Conservation (phyloP, 1,140 invertebrate species). For the Thalassaphorura encarpata region DNA sequence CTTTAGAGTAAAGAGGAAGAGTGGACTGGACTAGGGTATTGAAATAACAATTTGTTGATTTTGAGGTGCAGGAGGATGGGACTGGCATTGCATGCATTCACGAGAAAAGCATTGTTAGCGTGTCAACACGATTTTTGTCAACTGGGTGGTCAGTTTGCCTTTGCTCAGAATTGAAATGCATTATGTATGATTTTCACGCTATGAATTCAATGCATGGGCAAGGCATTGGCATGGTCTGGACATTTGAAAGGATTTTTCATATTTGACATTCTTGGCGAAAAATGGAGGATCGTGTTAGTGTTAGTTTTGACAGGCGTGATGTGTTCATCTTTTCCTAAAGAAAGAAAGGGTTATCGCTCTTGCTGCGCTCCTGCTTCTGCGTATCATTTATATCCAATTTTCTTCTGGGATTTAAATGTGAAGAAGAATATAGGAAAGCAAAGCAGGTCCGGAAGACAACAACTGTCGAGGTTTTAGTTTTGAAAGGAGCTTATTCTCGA, state of each 20-base stretch:
- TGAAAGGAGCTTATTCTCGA: conserved; percentile 19
- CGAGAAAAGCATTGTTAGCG: neutral
- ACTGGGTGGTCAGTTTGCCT: neutral
- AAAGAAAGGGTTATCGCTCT: too few relatives aligned
- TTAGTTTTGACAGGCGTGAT: too few relatives aligned
- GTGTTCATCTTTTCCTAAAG: too few relatives aligned
- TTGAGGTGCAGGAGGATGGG: neutral
- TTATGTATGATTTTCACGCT: neutral
- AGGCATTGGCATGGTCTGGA: too few relatives aligned
- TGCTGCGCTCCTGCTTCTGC: too few relatives aligned
- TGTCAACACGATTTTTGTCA: neutral
- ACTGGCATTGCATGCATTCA: neutral
- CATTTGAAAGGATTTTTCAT: too few relatives aligned
- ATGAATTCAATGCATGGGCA: too few relatives aligned
- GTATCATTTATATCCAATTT: too few relatives aligned
- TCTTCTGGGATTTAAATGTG: neutral
- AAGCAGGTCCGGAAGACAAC: conserved; percentile 9
- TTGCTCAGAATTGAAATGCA: neutral
- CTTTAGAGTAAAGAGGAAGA: too few relatives aligned
- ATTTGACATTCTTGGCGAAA: too few relatives aligned
- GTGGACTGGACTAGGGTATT: too few relatives aligned
- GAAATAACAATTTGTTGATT: conserved; percentile 7
- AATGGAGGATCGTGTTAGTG: too few relatives aligned
- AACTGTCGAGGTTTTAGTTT: conserved; percentile 21
- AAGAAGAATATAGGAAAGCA: neutral